Conservation (phyloP, 2,797 vertebrate species). For the Diglossa cyanea region DNA sequence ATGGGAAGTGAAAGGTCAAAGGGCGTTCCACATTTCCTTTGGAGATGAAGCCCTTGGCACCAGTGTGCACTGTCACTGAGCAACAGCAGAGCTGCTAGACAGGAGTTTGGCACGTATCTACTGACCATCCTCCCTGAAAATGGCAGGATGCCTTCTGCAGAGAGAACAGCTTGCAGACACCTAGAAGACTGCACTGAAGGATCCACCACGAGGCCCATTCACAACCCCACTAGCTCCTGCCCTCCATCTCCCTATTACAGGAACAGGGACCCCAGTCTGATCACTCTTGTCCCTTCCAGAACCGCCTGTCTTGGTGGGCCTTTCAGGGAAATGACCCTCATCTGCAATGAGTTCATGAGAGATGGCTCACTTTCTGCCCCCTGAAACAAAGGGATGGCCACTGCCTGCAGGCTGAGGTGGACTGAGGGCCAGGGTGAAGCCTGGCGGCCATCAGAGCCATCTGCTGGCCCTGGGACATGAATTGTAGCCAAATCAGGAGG, state of each 20-base stretch:
- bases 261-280: neutral
- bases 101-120: accelerated
- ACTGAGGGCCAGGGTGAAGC: neutral
- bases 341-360: neutral
- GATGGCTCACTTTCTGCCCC: neutral
- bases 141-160: neutral
- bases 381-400: neutral
- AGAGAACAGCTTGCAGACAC: neutral
- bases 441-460: neutral
- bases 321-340: neutral
- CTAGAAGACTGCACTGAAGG: neutral
- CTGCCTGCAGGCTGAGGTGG: neutral
- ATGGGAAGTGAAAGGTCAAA: neutral
- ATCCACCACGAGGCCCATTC: neutral
- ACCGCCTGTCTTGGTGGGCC: neutral
- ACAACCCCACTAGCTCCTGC: neutral
- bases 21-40: neutral
- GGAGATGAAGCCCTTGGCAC: neutral
- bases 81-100: neutral
- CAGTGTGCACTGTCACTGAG: neutral
- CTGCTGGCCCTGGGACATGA: neutral
- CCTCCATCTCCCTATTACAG: neutral
- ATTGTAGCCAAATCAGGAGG: neutral
- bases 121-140: neutral
- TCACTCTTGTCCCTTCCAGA: neutral